These are phyloP conservation scores for Spea multiplicata DNA, from an alignment of 2,113 vertebrate species.

Conservation along the genomic window DNA sequence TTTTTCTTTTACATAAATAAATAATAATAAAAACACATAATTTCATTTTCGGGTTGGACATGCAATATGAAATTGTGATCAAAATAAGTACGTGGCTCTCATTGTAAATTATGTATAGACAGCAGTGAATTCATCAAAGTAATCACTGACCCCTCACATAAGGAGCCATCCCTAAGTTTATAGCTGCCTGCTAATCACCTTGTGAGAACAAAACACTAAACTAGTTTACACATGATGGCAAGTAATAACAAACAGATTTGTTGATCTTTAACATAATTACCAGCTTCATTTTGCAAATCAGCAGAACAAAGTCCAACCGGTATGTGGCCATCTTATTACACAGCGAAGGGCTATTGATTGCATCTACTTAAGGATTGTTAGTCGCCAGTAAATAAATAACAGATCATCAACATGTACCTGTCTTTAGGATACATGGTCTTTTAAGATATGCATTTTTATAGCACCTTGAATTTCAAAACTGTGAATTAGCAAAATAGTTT, in stretches of 20 bases:
- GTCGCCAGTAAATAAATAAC: conserved; percentile 66
- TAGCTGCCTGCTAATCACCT: conserved; percentile 58
- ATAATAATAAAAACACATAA: no score
- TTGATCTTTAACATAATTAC: conserved; percentile 76
- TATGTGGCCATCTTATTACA: conserved; percentile 58
- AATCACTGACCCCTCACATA: conserved; percentile 66
- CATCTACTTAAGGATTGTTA: conserved; percentile 57
- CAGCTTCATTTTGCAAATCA: conserved; percentile 81
- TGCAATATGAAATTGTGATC: neutral
- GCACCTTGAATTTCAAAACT: no score
- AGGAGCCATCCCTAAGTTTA: conserved; percentile 56
- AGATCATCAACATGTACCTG: conserved; percentile 55
- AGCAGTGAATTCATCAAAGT: conserved; percentile 46
- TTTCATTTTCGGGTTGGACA: neutral
- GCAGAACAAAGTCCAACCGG: conserved; percentile 71
- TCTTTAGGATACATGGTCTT: conserved; percentile 23
- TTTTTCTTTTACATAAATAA: no score
- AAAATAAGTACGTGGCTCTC: neutral
- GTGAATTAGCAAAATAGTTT: no score
- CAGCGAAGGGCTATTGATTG: conserved; percentile 61
- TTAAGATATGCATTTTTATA: no score
- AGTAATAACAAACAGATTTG: no score
- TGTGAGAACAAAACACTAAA: conserved; percentile 64
- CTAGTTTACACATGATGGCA: conserved; percentile 62
- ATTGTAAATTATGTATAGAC: conserved; percentile 35